These are phyloP conservation scores for Siniperca chuatsi DNA, from an alignment of 2,113 vertebrate genomes.

Conservation along the genomic window DNA sequence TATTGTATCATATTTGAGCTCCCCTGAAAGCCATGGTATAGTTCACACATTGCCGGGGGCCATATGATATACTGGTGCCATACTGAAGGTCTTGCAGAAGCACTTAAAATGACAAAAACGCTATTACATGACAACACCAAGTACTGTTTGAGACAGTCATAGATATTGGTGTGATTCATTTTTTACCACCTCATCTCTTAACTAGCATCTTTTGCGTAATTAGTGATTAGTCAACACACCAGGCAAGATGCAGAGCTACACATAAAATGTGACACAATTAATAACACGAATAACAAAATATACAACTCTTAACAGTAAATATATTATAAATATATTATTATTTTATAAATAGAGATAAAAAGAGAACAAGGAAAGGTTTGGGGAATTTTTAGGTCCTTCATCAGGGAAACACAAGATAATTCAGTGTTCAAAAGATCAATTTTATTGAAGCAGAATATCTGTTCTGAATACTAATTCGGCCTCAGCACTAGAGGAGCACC, in stretches of 20 bases:
- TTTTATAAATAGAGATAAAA: too few species aligned
- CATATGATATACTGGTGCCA: not conserved
- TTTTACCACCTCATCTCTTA: too few species aligned
- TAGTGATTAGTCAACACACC: too few species aligned
- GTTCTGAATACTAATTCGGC: not conserved
- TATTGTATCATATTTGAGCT: too few species aligned
- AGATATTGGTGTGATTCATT: not conserved
- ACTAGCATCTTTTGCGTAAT: too few species aligned
- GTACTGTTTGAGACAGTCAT: not conserved
- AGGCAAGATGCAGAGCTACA: not conserved
- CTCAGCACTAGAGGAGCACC: not conserved
- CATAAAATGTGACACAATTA: not conserved
- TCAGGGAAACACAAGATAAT: conserved; percentile 4
- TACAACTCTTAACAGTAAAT: not conserved
- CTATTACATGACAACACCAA: not conserved
- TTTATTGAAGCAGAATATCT: conserved; percentile 1
- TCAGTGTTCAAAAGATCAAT: conserved; percentile 4
- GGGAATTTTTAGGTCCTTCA: not conserved
- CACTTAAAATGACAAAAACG: not conserved
- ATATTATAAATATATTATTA: too few species aligned
- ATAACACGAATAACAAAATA: not conserved
- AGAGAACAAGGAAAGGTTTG: not conserved
- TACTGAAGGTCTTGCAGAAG: too few species aligned
- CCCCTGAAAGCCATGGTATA: too few species aligned
- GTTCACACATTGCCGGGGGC: not conserved